A percentile compares a stretch with the other conserved stretches of the same genome.
These are phyloP conservation scores for Dinothrombium tinctorium DNA, from an alignment of 1,140 invertebrate species.

Conservation along the genomic window DNA sequence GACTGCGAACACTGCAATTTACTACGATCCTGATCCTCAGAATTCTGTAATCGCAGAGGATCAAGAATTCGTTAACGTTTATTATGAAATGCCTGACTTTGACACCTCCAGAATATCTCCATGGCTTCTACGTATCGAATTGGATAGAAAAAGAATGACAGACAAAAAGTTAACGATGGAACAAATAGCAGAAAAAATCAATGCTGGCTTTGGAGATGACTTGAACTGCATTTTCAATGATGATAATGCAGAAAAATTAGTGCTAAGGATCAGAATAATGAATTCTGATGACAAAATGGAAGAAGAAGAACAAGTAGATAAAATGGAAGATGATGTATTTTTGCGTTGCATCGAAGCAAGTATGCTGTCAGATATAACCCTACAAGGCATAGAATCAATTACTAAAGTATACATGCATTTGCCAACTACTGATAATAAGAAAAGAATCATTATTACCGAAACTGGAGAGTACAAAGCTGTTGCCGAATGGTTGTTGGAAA, in stretches of 20 bases:
- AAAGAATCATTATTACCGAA: constrained; percentile 85
- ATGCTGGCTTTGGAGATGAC: constrained; percentile 95
- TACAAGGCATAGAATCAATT: constrained; percentile 49
- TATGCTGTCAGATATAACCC: constrained; percentile 94
- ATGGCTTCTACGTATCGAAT: constrained; percentile 90
- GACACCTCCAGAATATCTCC: constrained; percentile 90
- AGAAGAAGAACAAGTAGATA: constrained; percentile 76
- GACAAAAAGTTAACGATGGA: constrained; percentile 99
- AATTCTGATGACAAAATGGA: constrained; percentile 83
- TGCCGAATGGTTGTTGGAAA: constrained; percentile 98
- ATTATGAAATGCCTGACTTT: constrained; percentile 99
- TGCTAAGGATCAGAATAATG: constrained; percentile 95
- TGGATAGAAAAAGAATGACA: constrained; percentile 95
- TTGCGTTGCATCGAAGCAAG: constrained; percentile 93
- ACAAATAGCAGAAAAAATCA: constrained; percentile 97
- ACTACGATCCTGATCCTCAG: constrained; percentile 96
- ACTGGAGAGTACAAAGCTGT: constrained; percentile 95
- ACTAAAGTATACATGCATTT: constrained; percentile 96
- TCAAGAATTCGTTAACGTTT: constrained; percentile 98
- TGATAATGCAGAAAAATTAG: constrained; percentile 96
- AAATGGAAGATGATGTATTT: constrained; percentile 99
- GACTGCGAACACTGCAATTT: constrained; percentile 95
- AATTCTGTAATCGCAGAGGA: constrained; percentile 95
- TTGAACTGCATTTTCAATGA: constrained; percentile 99
- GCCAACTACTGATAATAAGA: constrained; percentile 94